These are phyloP conservation scores for Piliocolobus tephrosceles DNA, from an alignment of 2,113 vertebrate species.

Conservation along the genomic window DNA sequence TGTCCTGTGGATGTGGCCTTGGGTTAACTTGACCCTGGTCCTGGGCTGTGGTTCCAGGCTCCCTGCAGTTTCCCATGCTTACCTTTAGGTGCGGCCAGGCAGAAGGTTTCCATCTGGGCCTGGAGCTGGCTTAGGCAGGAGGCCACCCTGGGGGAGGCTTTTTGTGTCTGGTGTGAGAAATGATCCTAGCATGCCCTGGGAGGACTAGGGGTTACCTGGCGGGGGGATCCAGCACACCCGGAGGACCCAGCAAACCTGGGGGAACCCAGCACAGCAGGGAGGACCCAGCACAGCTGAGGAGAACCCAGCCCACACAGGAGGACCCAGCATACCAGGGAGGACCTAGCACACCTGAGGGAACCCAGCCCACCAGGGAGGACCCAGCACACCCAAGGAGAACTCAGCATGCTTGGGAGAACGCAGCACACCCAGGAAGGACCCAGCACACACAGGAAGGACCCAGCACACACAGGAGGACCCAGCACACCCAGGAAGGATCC, in stretches of 20 bases:
- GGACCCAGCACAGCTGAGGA: rapidly evolving
- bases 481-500: rapidly evolving
- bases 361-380: too few species aligned
- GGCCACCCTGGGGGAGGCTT: not conserved
- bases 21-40: not conserved
- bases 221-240: rapidly evolving
- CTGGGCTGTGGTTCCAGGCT: not conserved
- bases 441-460: rapidly evolving
- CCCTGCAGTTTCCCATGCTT: rapidly evolving
- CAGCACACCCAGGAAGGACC: too few species aligned
- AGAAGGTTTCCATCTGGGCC: not conserved
- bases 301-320: not conserved
- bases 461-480: too few species aligned
- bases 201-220: not conserved
- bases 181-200: not conserved
- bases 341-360: rapidly evolving
- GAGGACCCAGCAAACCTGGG: too few species aligned
- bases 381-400: too few species aligned
- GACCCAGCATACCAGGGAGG: rapidly evolving
- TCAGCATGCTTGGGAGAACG: too few species aligned
- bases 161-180: not conserved
- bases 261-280: not conserved
- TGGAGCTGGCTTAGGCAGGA: not conserved
- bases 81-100: too few species aligned
- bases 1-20: not conserved